Conservation (phyloP, 2,113 vertebrate genomes). For the Thermophis baileyi region DNA sequence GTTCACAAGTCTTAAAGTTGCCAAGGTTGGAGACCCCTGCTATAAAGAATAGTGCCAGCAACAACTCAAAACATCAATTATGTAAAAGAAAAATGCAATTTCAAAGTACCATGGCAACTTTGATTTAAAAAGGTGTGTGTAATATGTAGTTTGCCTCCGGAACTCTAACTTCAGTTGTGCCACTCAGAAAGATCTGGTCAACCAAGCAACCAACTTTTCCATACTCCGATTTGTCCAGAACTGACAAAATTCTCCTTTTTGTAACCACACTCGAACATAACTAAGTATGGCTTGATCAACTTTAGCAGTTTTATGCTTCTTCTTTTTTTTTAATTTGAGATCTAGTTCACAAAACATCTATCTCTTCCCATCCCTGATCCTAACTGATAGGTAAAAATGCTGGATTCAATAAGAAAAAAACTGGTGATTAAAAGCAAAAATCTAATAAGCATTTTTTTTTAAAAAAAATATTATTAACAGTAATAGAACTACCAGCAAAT, state of each 20-base stretch:
- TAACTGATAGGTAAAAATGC: background rate
- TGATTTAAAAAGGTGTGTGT: background rate
- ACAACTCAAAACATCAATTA: background rate
- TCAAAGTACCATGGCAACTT: background rate
- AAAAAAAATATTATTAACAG: background rate
- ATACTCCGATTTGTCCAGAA: background rate
- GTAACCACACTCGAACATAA: background rate
- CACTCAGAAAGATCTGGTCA: background rate
- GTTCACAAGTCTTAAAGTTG: background rate
- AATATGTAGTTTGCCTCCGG: background rate
- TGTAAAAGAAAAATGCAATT: background rate
- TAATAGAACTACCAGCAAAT: background rate
- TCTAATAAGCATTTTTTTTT: background rate
- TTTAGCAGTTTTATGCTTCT: background rate
- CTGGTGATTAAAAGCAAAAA: background rate
- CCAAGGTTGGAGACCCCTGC: background rate
- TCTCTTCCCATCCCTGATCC: background rate
- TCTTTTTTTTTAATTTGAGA: background rate
- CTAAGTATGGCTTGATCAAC: background rate
- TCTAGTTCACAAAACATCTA: background rate
- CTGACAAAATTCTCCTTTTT: background rate
- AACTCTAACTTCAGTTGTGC: background rate
- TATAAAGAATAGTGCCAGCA: background rate
- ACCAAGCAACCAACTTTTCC: background rate
- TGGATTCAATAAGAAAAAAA: background rate